These are phyloP conservation scores for Australoheros scitulus DNA, from an alignment of 2,113 vertebrate genomes.

Conservation along the genomic window DNA sequence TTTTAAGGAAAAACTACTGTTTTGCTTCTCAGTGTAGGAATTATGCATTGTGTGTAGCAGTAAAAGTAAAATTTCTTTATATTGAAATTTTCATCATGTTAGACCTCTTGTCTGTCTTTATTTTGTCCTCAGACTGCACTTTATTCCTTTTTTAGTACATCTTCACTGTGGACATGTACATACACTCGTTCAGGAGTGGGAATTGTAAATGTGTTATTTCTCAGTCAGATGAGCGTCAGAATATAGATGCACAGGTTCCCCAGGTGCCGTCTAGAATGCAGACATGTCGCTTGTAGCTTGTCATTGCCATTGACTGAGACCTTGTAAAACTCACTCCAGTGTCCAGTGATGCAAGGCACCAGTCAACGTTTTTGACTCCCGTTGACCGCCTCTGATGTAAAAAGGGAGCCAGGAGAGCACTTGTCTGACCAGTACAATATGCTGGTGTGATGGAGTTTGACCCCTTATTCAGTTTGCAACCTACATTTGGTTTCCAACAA, in stretches of 20 bases:
- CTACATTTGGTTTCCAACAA: conserved; percentile 34
- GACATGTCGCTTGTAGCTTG: conserved; percentile 50
- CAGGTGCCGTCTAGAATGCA: conserved; percentile 32
- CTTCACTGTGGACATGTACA: not conserved
- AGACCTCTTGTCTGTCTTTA: not conserved
- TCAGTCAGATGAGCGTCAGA: conserved; percentile 7
- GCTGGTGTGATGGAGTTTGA: conserved; percentile 29
- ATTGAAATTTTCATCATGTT: not conserved
- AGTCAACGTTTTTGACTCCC: conserved; percentile 51
- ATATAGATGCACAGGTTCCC: not conserved
- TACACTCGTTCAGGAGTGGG: not conserved
- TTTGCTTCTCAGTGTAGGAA: not conserved
- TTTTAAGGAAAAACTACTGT: not conserved
- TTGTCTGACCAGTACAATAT: conserved; percentile 41
- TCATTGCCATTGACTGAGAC: conserved; percentile 59
- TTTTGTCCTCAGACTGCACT: not conserved
- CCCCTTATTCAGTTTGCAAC: conserved; percentile 6
- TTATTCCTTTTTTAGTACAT: not conserved
- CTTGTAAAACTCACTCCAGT: conserved; percentile 57
- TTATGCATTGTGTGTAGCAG: not conserved
- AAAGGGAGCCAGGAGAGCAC: conserved; percentile 25
- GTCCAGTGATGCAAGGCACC: conserved; percentile 50
- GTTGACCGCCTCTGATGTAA: conserved; percentile 41
- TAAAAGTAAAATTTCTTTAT: not conserved
- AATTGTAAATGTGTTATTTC: conserved; percentile 9